Base-by-base conservation (phyloP, 2,113 vertebrate genomes). In the Esox niger region DNA sequence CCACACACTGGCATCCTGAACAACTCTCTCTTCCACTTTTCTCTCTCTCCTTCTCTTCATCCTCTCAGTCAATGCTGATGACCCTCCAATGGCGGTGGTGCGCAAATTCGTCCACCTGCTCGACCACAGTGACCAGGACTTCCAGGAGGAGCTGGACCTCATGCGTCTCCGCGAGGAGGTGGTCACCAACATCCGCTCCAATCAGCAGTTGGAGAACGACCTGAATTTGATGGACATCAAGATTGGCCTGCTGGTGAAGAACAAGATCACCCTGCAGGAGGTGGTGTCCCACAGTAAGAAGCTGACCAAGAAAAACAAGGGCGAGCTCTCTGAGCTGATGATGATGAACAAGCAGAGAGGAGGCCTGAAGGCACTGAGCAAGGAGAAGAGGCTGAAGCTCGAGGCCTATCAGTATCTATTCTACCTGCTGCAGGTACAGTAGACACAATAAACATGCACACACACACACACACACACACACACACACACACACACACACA, bases 141-240 rank as follows among this genome's bases (percentile, higher is more conserved):
- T 98, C 79, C 96, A 99, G 86, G 97, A 99, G 82, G 97, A 99
- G 70, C 79, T 98, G 59, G 97, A 99, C 13, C 89, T 98, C 31
- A 98, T 99, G 97, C 92, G 92, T 27, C 90, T 97, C 64, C 91
- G 95, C 6, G 96, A 99, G 74, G 96, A 99, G 78, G 96, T 99
- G 71, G 92, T 98, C 71, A 99, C 96, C 66, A 93, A 98, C 78
- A 95, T 99, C 77, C 95, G 97, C 74, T 97, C 96, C 70, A 98
- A 98, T 85, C 96, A 98, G 82, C 95, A 96, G 76, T 89, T 98
- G 83, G 96, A 98, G 88, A 98, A 99, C 49, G 97, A 99, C 83
- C 94, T 99, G 70, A 99, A 98, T 81, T 93, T 97, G 82, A 99
- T 99, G 97, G 97, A 99, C 76, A 98, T 99, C 82, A 99, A 99